Conservation (phyloP, 2,797 vertebrate genomes). For the Scyliorhinus canicula region DNA sequence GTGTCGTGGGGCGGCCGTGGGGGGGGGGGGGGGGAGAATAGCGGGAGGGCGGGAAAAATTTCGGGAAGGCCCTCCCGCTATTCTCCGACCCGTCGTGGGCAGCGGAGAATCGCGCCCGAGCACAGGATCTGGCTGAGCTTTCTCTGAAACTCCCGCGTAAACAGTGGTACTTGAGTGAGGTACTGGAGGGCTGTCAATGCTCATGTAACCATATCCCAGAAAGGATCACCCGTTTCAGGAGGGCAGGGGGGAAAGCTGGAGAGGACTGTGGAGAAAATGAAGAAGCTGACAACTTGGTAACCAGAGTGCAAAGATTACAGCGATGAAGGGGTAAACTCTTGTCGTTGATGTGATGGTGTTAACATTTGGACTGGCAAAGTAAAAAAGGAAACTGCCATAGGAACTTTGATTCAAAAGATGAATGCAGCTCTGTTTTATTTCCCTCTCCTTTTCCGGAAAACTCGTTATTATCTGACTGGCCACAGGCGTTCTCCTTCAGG, state of each 20-base stretch:
- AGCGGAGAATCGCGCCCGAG: too few species aligned
- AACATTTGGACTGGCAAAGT: neutral
- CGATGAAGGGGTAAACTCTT: neutral
- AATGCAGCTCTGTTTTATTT: neutral
- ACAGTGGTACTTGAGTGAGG: neutral
- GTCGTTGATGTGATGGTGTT: too few species aligned
- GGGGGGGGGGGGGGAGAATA: too few species aligned
- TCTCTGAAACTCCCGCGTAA: neutral
- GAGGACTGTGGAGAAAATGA: neutral
- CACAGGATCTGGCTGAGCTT: neutral
- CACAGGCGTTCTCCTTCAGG: constrained; percentile 1
- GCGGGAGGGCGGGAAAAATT: too few species aligned
- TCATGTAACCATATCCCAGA: neutral
- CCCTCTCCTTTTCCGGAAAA: neutral
- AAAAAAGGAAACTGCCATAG: neutral
- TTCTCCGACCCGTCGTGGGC: too few species aligned
- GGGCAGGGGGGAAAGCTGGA: neutral
- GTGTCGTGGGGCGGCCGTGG: too few species aligned
- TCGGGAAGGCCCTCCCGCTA: too few species aligned
- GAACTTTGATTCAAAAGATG: neutral
- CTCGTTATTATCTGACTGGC: constrained; percentile 29
- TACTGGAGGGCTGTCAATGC: neutral
- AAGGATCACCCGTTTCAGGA: neutral
- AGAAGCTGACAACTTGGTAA: neutral
- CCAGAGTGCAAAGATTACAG: neutral